Evolutionary conservation across 2,113 vertebrate species (phyloP).

Genomic region (Sula dactylatra): DNA sequence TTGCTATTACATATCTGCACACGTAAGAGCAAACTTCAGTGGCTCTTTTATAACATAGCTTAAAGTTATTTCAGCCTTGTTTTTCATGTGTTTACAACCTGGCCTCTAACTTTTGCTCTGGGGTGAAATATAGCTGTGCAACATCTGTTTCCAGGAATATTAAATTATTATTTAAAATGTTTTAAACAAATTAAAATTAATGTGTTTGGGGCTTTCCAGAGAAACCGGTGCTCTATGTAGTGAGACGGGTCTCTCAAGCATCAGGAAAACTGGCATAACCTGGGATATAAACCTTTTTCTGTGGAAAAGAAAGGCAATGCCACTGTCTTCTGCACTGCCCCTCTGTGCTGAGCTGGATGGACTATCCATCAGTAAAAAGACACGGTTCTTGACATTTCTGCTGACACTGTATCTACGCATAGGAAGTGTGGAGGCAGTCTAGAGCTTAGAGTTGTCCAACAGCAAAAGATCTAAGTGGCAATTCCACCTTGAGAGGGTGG

Average conservation of each 20-base stretch:
- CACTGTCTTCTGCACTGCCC: neutral
- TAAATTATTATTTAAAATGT: slow-evolving; percentile 3
- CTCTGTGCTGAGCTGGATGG: neutral
- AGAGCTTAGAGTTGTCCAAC: neutral
- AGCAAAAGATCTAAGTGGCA: neutral
- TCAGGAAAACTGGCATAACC: neutral
- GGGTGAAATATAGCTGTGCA: neutral
- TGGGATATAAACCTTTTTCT: neutral
- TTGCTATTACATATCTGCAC: neutral
- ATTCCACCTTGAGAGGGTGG: neutral
- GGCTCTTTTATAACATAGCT: neutral
- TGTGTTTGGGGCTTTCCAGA: neutral
- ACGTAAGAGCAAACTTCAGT: neutral
- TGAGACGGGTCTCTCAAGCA: neutral
- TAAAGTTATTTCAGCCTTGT: neutral
- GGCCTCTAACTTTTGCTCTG: neutral
- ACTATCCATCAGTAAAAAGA: neutral
- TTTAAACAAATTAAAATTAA: slow-evolving; percentile 11
- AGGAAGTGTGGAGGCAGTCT: neutral
- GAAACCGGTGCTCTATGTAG: neutral
- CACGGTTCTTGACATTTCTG: neutral
- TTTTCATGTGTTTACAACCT: slow-evolving; percentile 22
- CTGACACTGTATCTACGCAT: neutral
- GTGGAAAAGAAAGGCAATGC: neutral
- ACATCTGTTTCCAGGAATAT: slow-evolving; percentile 3